phyloP scores from a whole-genome alignment of 1,140 invertebrate species.

The Trypoxylus dichotomus region DNA sequence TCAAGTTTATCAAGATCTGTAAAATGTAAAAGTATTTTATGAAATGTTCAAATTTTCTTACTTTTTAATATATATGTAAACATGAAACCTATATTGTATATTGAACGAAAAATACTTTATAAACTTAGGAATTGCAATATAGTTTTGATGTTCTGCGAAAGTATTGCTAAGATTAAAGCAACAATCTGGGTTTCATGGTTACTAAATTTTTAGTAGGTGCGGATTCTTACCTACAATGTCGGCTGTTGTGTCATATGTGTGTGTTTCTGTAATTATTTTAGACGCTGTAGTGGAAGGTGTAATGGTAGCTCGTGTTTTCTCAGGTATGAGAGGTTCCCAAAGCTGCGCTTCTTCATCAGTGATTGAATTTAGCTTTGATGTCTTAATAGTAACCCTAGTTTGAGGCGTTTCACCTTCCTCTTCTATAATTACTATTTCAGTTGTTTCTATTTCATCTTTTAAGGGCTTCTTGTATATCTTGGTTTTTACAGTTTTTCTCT shows the following conservation, averaged over 20 bases:
- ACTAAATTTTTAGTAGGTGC: background rate
- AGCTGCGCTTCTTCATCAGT: slow-evolving; percentile 26
- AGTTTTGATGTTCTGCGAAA: background rate
- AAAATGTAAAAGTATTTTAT: slow-evolving; percentile 18
- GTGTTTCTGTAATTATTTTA: slow-evolving; percentile 32
- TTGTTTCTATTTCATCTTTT: slow-evolving; percentile 35
- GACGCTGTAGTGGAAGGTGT: slow-evolving; percentile 28
- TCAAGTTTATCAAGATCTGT: slow-evolving; percentile 22
- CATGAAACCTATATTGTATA: background rate
- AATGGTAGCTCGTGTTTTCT: slow-evolving; percentile 19
- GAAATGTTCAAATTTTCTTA: background rate
- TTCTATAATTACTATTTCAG: slow-evolving; percentile 37
- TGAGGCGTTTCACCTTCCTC: slow-evolving; percentile 37
- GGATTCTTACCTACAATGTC: slow-evolving; percentile 25
- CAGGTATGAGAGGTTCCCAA: background rate
- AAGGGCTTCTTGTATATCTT: slow-evolving; percentile 32
- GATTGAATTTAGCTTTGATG: background rate
- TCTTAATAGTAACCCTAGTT: slow-evolving; percentile 28
- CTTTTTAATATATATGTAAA: background rate
- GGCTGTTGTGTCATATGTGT: slow-evolving; percentile 31
- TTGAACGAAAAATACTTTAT: no score
- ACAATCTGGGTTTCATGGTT: background rate
- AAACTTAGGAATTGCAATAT: no score
- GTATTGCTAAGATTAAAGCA: background rate
- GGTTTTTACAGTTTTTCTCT: slow-evolving; percentile 38